These are phyloP conservation scores for Osmerus eperlanus DNA, from an alignment of 2,113 vertebrate genomes.

Conservation along the genomic window DNA sequence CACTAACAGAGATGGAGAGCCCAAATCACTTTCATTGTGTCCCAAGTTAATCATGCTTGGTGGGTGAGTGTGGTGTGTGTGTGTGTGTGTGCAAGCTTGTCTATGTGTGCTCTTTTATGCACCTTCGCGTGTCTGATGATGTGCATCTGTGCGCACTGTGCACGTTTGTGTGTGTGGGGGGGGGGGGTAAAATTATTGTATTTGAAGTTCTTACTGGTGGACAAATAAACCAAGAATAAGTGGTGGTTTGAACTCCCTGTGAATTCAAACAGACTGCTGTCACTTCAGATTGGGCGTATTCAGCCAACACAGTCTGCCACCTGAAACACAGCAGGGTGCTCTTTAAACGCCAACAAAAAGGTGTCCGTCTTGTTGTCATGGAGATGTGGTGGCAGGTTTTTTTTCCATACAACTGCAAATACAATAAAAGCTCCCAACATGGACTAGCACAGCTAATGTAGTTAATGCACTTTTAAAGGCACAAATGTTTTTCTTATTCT, in stretches of 20 bases:
- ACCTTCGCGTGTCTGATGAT: neutral
- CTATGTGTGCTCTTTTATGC: neutral
- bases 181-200: no score
- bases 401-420: neutral
- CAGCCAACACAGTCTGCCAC: neutral
- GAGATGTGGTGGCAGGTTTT: neutral
- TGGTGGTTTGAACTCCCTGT: no score
- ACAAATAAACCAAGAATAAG: no score
- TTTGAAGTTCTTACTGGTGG: no score
- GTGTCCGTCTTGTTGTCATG: constrained; percentile 12
- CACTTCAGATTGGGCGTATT: neutral
- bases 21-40: constrained; percentile 54
- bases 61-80: neutral
- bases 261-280: no score
- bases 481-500: no score
- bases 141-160: neutral
- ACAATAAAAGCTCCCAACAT: neutral
- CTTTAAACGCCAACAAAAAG: neutral
- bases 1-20: constrained; percentile 52
- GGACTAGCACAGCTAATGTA: neutral
- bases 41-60: constrained; percentile 49
- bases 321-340: neutral
- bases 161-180: no score
- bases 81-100: constrained; percentile 6
- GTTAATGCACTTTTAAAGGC: no score